A percentile compares a stretch with the other conserved stretches of the same genome.
Evolutionary conservation across 1,140 invertebrate genomes (phyloP).

Genomic region (Steinernema feltiae): DNA sequence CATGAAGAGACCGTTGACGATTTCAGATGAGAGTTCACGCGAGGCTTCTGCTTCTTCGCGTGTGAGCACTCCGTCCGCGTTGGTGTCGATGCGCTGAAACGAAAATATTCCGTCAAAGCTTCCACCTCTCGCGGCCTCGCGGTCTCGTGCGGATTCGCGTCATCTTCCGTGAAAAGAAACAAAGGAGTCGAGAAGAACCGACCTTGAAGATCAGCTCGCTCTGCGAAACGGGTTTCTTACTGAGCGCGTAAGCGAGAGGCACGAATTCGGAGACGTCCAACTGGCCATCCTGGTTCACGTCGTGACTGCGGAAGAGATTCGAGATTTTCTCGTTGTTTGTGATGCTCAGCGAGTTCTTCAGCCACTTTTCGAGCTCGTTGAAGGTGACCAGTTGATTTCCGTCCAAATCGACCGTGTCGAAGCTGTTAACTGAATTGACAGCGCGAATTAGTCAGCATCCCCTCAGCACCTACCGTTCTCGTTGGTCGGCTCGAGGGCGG

Average conservation of each 20-base stretch:
- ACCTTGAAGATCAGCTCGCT: conserved; percentile 32
- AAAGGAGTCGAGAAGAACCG: not conserved
- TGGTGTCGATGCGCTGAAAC: conserved; percentile 28
- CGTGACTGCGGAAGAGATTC: conserved; percentile 28
- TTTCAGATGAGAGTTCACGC: conserved; percentile 23
- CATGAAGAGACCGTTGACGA: conserved; percentile 27
- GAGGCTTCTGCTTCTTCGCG: conserved; percentile 18
- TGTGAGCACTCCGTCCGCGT: conserved; percentile 26
- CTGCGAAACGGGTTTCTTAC: conserved; percentile 25
- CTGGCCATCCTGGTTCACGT: conserved; percentile 26
- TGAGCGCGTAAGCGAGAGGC: conserved; percentile 33
- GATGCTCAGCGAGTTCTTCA: conserved; percentile 16
- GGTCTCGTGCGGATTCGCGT: too few relatives aligned
- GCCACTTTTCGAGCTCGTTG: conserved; percentile 32
- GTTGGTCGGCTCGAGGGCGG: not conserved
- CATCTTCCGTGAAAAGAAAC: too few relatives aligned
- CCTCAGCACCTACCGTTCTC: not conserved
- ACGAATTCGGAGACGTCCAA: conserved; percentile 34
- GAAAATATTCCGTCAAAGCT: conserved; percentile 11
- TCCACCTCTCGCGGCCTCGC: too few relatives aligned
- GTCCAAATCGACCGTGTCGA: conserved; percentile 27
- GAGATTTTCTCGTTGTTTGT: conserved; percentile 17
- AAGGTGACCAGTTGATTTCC: conserved; percentile 15
- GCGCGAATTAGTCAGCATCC: not conserved
- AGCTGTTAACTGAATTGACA: conserved; percentile 26